Evolutionary conservation across 2,797 vertebrate species (phyloP).

Genomic region (Centropyge bicolor): DNA sequence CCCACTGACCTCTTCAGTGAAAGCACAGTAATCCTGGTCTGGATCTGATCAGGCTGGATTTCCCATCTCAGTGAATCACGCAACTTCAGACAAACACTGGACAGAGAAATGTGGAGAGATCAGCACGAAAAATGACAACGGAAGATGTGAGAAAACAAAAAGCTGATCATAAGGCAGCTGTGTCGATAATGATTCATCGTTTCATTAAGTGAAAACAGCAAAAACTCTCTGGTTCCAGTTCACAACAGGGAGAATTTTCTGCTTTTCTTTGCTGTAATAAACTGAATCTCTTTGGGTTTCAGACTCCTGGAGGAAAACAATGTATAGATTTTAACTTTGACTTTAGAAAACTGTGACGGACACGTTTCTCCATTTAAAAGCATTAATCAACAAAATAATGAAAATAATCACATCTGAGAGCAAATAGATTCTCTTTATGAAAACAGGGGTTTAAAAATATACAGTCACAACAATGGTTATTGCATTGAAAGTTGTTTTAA

Average conservation of each 20-base stretch:
- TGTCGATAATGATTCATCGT: not conserved
- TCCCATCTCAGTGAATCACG: conserved; percentile 8
- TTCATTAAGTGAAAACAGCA: too few species aligned
- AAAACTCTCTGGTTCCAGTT: too few species aligned
- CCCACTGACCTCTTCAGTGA: conserved; percentile 1
- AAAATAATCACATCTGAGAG: not conserved
- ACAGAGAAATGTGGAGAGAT: not conserved
- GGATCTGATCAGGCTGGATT: conserved; percentile 16
- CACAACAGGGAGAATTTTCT: too few species aligned
- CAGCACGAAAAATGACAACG: not conserved
- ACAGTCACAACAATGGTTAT: conserved; percentile 60
- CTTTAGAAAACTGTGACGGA: not conserved
- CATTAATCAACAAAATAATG: not conserved
- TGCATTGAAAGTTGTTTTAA: conserved; percentile 76
- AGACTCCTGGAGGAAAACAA: not conserved
- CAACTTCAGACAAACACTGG: not conserved
- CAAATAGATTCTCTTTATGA: conserved; percentile 5
- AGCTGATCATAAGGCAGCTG: not conserved
- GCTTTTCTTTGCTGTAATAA: too few species aligned
- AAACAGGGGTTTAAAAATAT: conserved; percentile 48
- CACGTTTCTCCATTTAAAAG: not conserved
- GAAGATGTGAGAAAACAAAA: too few species aligned
- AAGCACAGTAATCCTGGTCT: conserved; percentile 20
- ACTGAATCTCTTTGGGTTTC: not conserved
- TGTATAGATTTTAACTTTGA: too few species aligned